Evolutionary conservation across 1,140 invertebrate species (phyloP).

Genomic region (Asbolus verrucosus): DNA sequence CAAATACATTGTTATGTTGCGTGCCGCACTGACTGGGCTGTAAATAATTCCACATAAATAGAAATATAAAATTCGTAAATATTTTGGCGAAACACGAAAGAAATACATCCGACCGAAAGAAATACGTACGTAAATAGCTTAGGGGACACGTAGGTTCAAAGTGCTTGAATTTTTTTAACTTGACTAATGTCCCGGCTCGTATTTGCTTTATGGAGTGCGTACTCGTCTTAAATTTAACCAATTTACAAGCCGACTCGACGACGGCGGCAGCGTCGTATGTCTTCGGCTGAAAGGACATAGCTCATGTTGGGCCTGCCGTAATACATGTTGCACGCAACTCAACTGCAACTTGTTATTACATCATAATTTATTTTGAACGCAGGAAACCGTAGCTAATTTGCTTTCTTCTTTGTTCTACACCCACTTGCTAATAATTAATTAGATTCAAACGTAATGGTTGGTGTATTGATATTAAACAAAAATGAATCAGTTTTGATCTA

Average conservation of each 20-base stretch:
- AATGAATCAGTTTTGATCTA: no score
- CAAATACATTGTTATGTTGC: not conserved
- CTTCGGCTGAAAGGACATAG: not conserved
- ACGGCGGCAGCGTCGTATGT: no score
- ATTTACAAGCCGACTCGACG: no score
- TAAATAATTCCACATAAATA: constrained; percentile 26
- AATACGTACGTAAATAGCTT: constrained; percentile 28
- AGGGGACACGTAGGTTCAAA: constrained; percentile 16
- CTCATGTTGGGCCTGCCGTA: no score
- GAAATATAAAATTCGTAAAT: constrained; percentile 38
- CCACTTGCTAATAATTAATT: no score
- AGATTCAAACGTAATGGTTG: no score
- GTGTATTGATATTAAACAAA: no score
- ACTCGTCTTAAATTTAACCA: no score
- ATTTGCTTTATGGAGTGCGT: not conserved
- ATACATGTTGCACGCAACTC: not conserved
- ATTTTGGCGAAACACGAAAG: constrained; percentile 32
- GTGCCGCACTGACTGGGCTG: not conserved
- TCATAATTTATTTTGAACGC: constrained; percentile 25
- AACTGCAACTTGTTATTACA: constrained; percentile 27
- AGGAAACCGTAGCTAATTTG: constrained; percentile 25
- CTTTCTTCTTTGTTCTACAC: not conserved
- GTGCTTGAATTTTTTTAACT: constrained; percentile 13
- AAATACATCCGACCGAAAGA: constrained; percentile 26
- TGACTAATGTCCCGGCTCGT: not conserved